phyloP scores from a whole-genome alignment of 2,797 vertebrate genomes.

The Amniataba percoides region DNA sequence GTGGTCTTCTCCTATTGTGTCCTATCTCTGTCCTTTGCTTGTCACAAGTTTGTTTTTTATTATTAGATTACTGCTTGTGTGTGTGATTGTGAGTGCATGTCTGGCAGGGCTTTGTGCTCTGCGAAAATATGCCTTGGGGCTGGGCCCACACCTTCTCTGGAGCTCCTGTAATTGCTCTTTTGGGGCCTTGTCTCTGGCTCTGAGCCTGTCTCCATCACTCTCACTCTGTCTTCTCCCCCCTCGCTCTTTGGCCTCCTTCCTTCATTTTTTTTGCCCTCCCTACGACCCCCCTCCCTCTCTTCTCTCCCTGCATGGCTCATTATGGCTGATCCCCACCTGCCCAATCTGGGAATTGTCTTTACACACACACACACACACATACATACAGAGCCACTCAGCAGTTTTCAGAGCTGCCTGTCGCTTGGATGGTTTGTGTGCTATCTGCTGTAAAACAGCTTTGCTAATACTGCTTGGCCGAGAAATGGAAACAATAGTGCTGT shows the following conservation, averaged over 20 bases:
- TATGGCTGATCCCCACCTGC: slow-evolving; percentile 82
- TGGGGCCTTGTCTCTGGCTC: slow-evolving; percentile 77
- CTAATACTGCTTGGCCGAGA: slow-evolving; percentile 76
- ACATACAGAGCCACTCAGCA: slow-evolving; percentile 65
- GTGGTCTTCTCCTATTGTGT: slow-evolving; percentile 36
- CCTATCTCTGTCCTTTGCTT: slow-evolving; percentile 13
- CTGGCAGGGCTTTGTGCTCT: slow-evolving; percentile 66
- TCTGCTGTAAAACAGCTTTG: slow-evolving; percentile 82
- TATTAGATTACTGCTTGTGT: slow-evolving; percentile 17
- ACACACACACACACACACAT: slow-evolving; percentile 27
- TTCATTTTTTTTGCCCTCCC: slow-evolving; percentile 34
- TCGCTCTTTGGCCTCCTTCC: slow-evolving; percentile 60
- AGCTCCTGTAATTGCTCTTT: slow-evolving; percentile 83
- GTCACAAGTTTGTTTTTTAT: slow-evolving; percentile 22
- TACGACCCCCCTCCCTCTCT: slow-evolving; percentile 32
- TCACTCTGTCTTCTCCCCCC: slow-evolving; percentile 55
- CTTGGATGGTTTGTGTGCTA: slow-evolving; percentile 75
- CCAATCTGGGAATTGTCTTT: slow-evolving; percentile 67
- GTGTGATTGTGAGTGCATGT: slow-evolving; percentile 43
- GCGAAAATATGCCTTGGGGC: slow-evolving; percentile 73
- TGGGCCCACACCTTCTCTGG: slow-evolving; percentile 75
- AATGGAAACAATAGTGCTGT: slow-evolving; percentile 77
- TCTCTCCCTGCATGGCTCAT: slow-evolving; percentile 75
- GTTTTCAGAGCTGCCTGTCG: slow-evolving; percentile 76
- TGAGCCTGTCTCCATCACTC: slow-evolving; percentile 72